phyloP scores from a whole-genome alignment of 2,888 invertebrate genomes.

The Hedychridium roseum region DNA sequence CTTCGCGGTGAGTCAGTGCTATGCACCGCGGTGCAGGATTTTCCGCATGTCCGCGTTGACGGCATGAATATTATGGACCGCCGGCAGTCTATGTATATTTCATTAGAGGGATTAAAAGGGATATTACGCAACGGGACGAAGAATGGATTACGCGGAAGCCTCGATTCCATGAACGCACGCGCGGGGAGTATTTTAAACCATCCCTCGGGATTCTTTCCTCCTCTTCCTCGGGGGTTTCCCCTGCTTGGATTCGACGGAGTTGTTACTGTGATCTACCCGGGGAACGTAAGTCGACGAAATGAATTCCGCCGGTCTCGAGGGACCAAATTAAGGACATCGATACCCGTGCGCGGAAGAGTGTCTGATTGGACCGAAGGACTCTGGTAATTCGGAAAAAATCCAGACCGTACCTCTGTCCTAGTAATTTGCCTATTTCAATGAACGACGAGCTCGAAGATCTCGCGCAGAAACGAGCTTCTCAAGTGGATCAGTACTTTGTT shows the following conservation, averaged over 20 bases:
- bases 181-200: conserved; percentile 15
- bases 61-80: too few relatives aligned
- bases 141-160: conserved; percentile 21
- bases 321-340: conserved; percentile 32
- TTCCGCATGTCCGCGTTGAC: too few relatives aligned
- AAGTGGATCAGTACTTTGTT: too few relatives aligned
- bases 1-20: too few relatives aligned
- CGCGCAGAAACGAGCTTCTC: too few relatives aligned
- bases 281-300: conserved; percentile 29
- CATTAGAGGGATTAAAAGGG: conserved; percentile 33
- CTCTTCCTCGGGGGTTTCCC: conserved; percentile 12
- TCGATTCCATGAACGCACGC: neutral
- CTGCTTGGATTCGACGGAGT: conserved; percentile 5
- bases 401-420: too few relatives aligned
- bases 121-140: conserved; percentile 20
- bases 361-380: neutral
- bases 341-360: neutral
- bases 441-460: too few relatives aligned
- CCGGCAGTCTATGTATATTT: too few relatives aligned
- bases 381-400: neutral
- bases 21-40: too few relatives aligned
- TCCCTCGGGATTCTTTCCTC: conserved; percentile 37
- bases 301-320: conserved; percentile 31
- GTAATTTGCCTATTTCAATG: too few relatives aligned
- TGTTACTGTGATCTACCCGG: too few relatives aligned